Conservation (phyloP, 2,797 vertebrate species). For the Thalassophryne amazonica region DNA sequence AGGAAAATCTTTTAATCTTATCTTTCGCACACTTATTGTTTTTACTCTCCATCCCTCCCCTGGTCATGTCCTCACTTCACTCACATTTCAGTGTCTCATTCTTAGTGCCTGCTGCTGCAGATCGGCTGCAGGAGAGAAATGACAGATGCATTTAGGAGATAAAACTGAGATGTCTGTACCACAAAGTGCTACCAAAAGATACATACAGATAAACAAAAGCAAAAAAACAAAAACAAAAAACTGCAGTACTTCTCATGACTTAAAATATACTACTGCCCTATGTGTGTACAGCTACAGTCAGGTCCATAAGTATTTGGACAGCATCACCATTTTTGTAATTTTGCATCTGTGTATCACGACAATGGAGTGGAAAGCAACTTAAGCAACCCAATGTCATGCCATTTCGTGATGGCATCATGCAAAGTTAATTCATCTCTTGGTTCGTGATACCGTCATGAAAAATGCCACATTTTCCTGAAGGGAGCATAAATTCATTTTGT, state of each 20-base stretch:
- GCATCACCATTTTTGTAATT: neutral
- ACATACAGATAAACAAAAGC: neutral
- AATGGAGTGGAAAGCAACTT: too few relatives aligned
- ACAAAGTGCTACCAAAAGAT: slow-evolving; percentile 20
- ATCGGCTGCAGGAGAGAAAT: slow-evolving; percentile 55
- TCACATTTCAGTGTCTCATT: slow-evolving; percentile 10
- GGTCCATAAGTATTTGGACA: too few relatives aligned
- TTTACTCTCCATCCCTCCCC: neutral
- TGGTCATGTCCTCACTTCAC: slow-evolving; percentile 1
- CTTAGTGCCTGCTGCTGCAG: slow-evolving; percentile 39
- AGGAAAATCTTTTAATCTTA: slow-evolving; percentile 1
- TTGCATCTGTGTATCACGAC: too few relatives aligned
- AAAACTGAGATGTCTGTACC: slow-evolving; percentile 18
- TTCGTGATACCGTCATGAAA: too few relatives aligned
- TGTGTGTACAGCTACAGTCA: too few relatives aligned
- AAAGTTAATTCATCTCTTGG: neutral
- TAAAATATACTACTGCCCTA: slow-evolving; percentile 29
- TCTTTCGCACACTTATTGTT: neutral
- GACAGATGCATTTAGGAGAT: slow-evolving; percentile 39
- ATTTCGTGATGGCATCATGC: neutral
- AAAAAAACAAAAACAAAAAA: slow-evolving; percentile 11
- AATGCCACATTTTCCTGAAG: too few relatives aligned
- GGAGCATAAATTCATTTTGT: too few relatives aligned
- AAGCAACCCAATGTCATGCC: too few relatives aligned
- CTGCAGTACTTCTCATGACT: neutral